Percentiles rank a stretch among this genome's conserved stretches.
phyloP scores from a whole-genome alignment of 2,888 invertebrate species.

The Galeopsomyia nigrocyanea region DNA sequence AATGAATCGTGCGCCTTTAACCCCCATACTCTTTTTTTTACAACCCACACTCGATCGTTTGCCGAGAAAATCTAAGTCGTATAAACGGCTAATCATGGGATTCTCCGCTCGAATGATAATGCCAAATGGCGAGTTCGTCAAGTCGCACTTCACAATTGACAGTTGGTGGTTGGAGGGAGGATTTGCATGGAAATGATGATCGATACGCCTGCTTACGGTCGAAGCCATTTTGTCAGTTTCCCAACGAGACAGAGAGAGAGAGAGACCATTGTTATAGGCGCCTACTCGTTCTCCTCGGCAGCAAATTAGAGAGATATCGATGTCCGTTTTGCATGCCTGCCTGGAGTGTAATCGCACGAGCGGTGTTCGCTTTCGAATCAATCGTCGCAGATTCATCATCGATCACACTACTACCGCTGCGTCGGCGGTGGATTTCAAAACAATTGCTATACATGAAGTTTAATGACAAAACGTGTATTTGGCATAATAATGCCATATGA shows the following conservation, averaged over 20 bases:
- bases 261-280: constrained; percentile 33
- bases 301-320: constrained; percentile 48
- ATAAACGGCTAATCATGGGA: constrained; percentile 21
- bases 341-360: constrained; percentile 32
- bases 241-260: constrained; percentile 24
- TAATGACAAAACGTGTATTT: too few relatives aligned
- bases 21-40: neutral
- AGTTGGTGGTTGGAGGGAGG: constrained; percentile 4
- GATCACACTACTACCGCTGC: too few relatives aligned
- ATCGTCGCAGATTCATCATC: constrained; percentile 45
- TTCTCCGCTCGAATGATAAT: too few relatives aligned
- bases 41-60: neutral
- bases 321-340: constrained; percentile 34
- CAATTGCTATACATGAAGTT: constrained; percentile 9
- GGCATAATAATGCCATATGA: too few relatives aligned
- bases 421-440: constrained; percentile 39
- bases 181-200: constrained; percentile 39
- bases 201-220: constrained; percentile 25
- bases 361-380: constrained; percentile 41
- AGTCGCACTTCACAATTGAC: constrained; percentile 18
- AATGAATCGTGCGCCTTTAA: constrained; percentile 60
- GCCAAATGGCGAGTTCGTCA: constrained; percentile 30
- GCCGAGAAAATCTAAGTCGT: constrained; percentile 7
- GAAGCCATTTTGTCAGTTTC: constrained; percentile 39
- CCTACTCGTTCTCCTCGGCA: too few relatives aligned